A percentile compares a stretch with the other conserved stretches of the same genome.
Evolutionary conservation across 2,113 vertebrate genomes (phyloP).

Genomic region (Telmatochromis sp.): DNA sequence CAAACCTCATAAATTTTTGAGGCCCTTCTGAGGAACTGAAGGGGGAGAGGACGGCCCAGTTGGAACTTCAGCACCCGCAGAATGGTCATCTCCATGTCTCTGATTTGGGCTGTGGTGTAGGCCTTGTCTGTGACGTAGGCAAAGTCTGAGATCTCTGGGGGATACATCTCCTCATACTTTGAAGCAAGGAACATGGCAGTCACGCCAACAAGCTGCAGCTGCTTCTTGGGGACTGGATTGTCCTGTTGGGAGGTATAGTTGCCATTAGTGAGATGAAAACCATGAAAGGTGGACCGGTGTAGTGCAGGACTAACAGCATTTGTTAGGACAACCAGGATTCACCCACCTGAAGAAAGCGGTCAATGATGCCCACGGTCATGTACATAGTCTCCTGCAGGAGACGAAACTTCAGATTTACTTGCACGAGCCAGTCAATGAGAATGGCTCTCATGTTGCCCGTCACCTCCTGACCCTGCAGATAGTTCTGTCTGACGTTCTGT

Average conservation of each 20-base stretch:
- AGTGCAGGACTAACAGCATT: background rate
- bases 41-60: constrained; percentile 73
- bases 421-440: constrained; percentile 86
- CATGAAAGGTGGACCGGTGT: background rate
- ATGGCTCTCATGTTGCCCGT: constrained; percentile 80
- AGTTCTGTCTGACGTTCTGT: constrained; percentile 68
- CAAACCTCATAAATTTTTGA: constrained; percentile 79
- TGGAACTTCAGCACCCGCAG: constrained; percentile 74
- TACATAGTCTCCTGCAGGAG: constrained; percentile 86
- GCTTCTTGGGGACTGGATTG: constrained; percentile 73
- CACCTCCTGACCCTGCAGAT: constrained; percentile 74
- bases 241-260: constrained; percentile 46
- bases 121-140: constrained; percentile 70
- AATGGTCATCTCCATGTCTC: constrained; percentile 80
- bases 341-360: constrained; percentile 83
- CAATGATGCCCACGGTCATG: constrained; percentile 79
- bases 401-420: constrained; percentile 77
- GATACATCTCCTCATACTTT: constrained; percentile 83
- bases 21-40: constrained; percentile 77
- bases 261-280: background rate
- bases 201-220: constrained; percentile 81
- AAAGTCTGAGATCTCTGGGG: constrained; percentile 74
- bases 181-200: constrained; percentile 84
- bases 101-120: constrained; percentile 75
- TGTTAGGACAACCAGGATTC: background rate